Evolutionary conservation across 2,113 vertebrate species (phyloP).

Genomic region (Pterophyllum scalare): DNA sequence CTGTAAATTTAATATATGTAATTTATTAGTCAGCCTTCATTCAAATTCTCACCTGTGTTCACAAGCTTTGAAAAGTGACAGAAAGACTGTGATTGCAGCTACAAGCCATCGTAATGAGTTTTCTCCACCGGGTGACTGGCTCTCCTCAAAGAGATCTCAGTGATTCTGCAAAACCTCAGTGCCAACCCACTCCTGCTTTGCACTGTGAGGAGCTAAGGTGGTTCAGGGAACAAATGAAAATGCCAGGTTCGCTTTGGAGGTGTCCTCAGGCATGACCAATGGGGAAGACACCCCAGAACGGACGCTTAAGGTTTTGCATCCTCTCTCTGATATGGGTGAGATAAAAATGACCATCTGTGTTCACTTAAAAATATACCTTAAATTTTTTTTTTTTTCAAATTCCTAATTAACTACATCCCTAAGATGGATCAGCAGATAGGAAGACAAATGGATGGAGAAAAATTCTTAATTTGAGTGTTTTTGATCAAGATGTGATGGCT

Average conservation of each 20-base stretch:
- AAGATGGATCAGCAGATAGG: neutral
- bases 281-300: constrained; percentile 4
- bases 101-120: constrained; percentile 21
- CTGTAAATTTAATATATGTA: constrained; percentile 21
- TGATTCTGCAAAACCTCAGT: constrained; percentile 12
- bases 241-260: constrained; percentile 27
- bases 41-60: constrained; percentile 24
- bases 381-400: neutral
- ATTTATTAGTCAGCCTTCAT: constrained; percentile 24
- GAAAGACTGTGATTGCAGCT: constrained; percentile 24
- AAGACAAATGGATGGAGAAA: neutral
- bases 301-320: constrained; percentile 17
- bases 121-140: constrained; percentile 13
- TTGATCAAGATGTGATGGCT: neutral
- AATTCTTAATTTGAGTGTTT: neutral
- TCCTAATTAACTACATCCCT: neutral
- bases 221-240: constrained; percentile 19
- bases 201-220: neutral
- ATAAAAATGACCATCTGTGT: neutral
- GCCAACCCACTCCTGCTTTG: constrained; percentile 7
- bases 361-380: neutral
- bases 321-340: neutral
- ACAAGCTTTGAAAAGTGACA: constrained; percentile 2
- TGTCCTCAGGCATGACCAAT: constrained; percentile 34
- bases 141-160: constrained; percentile 26